phyloP scores from a whole-genome alignment of 2,888 invertebrate genomes.

The Encarsia formosa region DNA sequence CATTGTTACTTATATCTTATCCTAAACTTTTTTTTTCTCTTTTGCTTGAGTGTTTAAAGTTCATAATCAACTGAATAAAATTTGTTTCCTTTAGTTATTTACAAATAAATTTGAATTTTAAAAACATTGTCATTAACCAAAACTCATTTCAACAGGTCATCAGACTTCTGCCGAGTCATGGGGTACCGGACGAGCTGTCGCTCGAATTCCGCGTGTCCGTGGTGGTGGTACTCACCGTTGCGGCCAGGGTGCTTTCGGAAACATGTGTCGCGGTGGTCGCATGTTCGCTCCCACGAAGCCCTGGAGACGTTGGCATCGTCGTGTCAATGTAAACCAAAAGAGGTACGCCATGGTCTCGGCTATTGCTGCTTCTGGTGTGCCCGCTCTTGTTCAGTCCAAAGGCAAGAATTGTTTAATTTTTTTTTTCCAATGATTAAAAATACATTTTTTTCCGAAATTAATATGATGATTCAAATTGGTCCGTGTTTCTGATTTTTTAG shows the following conservation, averaged over 20 bases:
- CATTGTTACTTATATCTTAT: no score
- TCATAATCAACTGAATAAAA: no score
- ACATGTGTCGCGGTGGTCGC: slow-evolving; percentile 99
- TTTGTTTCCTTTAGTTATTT: no score
- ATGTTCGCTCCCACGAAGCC: slow-evolving; percentile 99
- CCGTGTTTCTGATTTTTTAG: slow-evolving; percentile 31
- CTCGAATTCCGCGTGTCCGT: slow-evolving; percentile 99
- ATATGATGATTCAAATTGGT: slow-evolving; percentile 32
- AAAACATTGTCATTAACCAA: neutral
- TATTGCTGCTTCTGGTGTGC: slow-evolving; percentile 94
- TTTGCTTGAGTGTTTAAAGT: no score
- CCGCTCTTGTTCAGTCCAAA: slow-evolving; percentile 95
- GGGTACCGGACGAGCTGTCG: slow-evolving; percentile 99
- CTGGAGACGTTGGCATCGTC: slow-evolving; percentile 97
- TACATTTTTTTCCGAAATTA: neutral
- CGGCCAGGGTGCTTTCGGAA: slow-evolving; percentile 99
- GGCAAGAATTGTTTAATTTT: slow-evolving; percentile 53
- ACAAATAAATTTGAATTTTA: no score
- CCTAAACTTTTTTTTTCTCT: no score
- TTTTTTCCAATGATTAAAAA: no score
- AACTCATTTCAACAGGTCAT: slow-evolving; percentile 68
- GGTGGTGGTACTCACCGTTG: slow-evolving; percentile 99
- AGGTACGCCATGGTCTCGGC: slow-evolving; percentile 96
- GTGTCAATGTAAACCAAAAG: slow-evolving; percentile 93
- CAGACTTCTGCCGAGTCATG: slow-evolving; percentile 99